Conservation (phyloP, 2,113 vertebrate genomes). For the Misgurnus anguillicaudatus region DNA sequence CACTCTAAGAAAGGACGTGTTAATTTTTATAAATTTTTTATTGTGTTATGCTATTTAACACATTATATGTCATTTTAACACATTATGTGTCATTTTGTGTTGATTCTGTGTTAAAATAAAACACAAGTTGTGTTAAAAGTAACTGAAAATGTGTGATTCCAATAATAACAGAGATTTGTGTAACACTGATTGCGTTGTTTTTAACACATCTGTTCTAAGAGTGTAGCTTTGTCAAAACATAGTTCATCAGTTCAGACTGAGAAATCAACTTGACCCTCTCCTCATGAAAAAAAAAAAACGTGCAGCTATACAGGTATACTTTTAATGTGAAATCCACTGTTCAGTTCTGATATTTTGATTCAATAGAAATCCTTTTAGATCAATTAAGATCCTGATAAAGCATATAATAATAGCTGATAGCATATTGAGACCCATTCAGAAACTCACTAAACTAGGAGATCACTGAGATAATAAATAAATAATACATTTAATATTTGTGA, state of each 20-base stretch:
- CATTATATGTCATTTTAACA: no score
- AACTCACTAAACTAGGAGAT: slow-evolving; percentile 41
- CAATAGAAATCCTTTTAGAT: neutral
- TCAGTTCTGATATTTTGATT: no score
- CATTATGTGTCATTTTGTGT: no score
- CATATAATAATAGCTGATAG: slow-evolving; percentile 35
- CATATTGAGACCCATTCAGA: slow-evolving; percentile 52
- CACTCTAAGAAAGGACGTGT: no score
- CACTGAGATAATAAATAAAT: slow-evolving; percentile 9
- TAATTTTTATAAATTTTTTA: slow-evolving; percentile 5
- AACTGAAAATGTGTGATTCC: no score
- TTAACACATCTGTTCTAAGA: slow-evolving; percentile 4
- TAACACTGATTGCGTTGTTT: no score
- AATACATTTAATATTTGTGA: no score
- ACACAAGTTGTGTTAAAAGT: no score
- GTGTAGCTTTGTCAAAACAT: slow-evolving; percentile 5
- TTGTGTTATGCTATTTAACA: no score
- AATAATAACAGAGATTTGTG: no score
- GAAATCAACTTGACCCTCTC: neutral
- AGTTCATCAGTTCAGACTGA: neutral
- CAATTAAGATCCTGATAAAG: slow-evolving; percentile 42
- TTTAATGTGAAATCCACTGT: neutral
- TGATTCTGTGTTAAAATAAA: no score
- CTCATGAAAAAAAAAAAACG: neutral
- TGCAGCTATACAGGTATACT: neutral